These are phyloP conservation scores for Mythimna pallens DNA, from an alignment of 2,888 invertebrate species.

Conservation along the genomic window DNA sequence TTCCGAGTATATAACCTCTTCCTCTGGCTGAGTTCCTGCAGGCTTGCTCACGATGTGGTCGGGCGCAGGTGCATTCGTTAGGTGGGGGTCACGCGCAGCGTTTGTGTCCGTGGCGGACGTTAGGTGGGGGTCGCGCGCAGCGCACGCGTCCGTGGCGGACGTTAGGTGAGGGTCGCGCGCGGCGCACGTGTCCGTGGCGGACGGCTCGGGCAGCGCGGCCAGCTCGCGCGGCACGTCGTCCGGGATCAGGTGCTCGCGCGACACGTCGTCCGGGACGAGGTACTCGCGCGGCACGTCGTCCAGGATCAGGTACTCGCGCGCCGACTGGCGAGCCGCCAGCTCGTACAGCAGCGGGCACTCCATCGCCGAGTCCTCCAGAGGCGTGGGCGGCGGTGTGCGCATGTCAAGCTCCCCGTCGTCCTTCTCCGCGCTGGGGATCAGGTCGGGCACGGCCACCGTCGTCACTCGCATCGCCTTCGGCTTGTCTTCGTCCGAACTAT, in stretches of 20 bases:
- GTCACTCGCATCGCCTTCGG: constrained; percentile 68
- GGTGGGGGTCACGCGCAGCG: not conserved
- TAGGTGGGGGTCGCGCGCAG: too few relatives aligned
- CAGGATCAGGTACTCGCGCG: constrained; percentile 78
- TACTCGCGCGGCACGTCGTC: constrained; percentile 82
- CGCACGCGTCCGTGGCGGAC: constrained; percentile 73
- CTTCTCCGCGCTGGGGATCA: constrained; percentile 70
- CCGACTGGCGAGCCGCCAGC: constrained; percentile 60
- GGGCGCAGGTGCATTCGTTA: constrained; percentile 69
- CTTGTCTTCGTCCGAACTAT: constrained; percentile 67
- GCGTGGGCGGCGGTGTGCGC: constrained; percentile 70
- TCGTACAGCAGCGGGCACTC: constrained; percentile 71
- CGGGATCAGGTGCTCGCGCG: constrained; percentile 77
- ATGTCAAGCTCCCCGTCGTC: constrained; percentile 57
- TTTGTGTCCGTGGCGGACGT: constrained; percentile 74
- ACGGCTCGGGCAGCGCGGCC: constrained; percentile 81
- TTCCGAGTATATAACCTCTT: constrained; percentile 85
- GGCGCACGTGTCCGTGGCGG: constrained; percentile 70
- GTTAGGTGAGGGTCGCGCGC: too few relatives aligned
- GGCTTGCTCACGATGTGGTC: constrained; percentile 50
- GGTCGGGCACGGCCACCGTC: constrained; percentile 72
- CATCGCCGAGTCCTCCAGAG: constrained; percentile 61
- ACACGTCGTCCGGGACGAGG: constrained; percentile 72
- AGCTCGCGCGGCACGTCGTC: constrained; percentile 80
- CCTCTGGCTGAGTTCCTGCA: constrained; percentile 54